Base-by-base conservation (phyloP, 37 sponge, comb jelly and placozoan genomes). In the Aplysina aerophoba region DNA sequence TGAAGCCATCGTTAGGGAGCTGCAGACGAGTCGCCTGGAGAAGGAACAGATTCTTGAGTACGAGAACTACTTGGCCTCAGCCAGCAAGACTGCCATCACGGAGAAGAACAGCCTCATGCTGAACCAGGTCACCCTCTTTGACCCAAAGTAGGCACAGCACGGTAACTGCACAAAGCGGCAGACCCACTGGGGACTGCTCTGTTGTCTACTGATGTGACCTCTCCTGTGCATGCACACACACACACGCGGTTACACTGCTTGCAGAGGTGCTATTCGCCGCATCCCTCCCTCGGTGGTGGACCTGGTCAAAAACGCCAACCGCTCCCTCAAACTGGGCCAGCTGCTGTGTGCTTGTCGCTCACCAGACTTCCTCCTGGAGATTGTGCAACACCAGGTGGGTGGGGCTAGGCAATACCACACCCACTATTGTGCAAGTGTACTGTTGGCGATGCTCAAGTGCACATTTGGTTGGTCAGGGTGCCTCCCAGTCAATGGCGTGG, bases 311-410 rank as follows among this genome's bases (percentile, higher is more conserved):
- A 79, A 85, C 35, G 88, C 88, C 41, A 87, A 87, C 64, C 72
- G 85, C 38, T 79, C 87, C 27, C 89, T 94, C 40, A 90, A 82
- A 57, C 75, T 97, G 19, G 94, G 91, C 6, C 89, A 95, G 81
- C 69, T 87, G 33, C 94, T 99, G 41, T 95, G 95, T 61, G 86
- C 81, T 24, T 95, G 96, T 64, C 66, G 99, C 41, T 91, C 92
- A 13, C 99, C 99, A 20, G 99, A 99, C 80, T 99, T 99, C 73
- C 88, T 99, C 14, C 80, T 99, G 69, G 94, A 90, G 27, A 85
- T 99, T 72, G 95, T 99, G n/a, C 87, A 95, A 67, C 81, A 72
- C 55, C 97, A 96, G 89, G 94, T 90, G 28, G 67, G 63, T 30
- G 33, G 34, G 33, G 17, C 17, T 27, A 62, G 25, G 12, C 63